phyloP scores from a whole-genome alignment of 2,888 invertebrate species.

The Anoncus sp. region DNA sequence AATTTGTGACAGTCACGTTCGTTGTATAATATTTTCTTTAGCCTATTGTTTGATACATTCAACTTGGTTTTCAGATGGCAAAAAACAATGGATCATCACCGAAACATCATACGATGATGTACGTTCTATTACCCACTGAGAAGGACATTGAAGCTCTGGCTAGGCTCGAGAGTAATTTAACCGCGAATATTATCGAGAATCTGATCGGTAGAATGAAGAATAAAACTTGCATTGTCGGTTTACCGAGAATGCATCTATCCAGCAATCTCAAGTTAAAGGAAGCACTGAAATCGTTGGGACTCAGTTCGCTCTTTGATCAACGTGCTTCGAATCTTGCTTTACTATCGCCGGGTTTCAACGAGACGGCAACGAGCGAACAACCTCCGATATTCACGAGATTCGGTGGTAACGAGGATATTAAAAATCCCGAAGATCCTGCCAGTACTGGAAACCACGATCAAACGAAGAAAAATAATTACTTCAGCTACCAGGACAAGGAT shows the following conservation, averaged over 20 bases:
- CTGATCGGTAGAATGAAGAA: constrained; percentile 84
- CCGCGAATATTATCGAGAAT: constrained; percentile 83
- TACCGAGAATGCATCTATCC: constrained; percentile 90
- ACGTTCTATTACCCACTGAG: constrained; percentile 87
- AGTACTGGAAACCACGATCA: background rate
- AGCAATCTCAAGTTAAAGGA: constrained; percentile 85
- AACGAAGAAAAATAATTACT: constrained; percentile 60
- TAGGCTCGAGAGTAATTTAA: constrained; percentile 84
- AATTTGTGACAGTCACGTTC: too few species aligned
- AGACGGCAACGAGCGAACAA: constrained; percentile 33
- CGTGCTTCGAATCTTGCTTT: constrained; percentile 88
- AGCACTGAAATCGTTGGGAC: constrained; percentile 85
- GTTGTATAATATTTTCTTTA: too few species aligned
- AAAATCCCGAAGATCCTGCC: too few species aligned
- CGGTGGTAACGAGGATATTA: constrained; percentile 41
- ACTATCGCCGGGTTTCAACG: constrained; percentile 84
- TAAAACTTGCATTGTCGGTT: constrained; percentile 85
- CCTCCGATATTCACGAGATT: constrained; percentile 69
- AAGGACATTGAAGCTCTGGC: constrained; percentile 83
- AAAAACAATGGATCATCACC: background rate
- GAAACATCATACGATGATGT: constrained; percentile 84
- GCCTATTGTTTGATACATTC: too few species aligned
- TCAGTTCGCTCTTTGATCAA: constrained; percentile 87
- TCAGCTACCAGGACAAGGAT: constrained; percentile 73
- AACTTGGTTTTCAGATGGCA: constrained; percentile 2